phyloP scores from a whole-genome alignment of 2,888 invertebrate genomes.

The Abrostola triplasia region DNA sequence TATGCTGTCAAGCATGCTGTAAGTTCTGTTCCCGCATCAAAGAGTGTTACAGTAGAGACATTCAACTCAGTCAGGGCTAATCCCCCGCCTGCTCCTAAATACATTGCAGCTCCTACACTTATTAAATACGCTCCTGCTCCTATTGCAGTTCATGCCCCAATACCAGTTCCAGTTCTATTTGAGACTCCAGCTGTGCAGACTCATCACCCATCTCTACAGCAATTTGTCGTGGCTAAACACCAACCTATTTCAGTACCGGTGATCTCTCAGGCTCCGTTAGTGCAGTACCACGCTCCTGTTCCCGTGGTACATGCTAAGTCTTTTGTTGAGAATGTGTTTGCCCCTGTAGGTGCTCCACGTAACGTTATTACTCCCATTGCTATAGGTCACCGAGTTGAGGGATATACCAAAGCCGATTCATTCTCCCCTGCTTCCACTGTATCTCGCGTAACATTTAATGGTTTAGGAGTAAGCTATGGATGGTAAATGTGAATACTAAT shows the following conservation, averaged over 20 bases:
- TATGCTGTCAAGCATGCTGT: slow-evolving; percentile 19
- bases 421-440: slow-evolving; percentile 68
- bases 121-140: slow-evolving; percentile 9
- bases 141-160: slow-evolving; percentile 13
- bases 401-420: slow-evolving; percentile 33
- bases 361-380: not conserved
- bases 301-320: slow-evolving; percentile 18
- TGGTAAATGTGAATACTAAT: slow-evolving; percentile 56
- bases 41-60: slow-evolving; percentile 26
- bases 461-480: slow-evolving; percentile 77
- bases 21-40: slow-evolving; percentile 12
- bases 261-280: slow-evolving; percentile 5
- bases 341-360: slow-evolving; percentile 3
- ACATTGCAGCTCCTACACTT: slow-evolving; percentile 8
- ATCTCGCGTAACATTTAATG: slow-evolving; percentile 88
- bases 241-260: slow-evolving; percentile 18
- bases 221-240: slow-evolving; percentile 8
- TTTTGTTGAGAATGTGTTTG: slow-evolving; percentile 7
- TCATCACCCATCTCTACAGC: slow-evolving; percentile 3
- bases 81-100: slow-evolving; percentile 36
- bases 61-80: slow-evolving; percentile 28
- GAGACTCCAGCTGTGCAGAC: slow-evolving; percentile 7
- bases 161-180: slow-evolving; percentile 44
- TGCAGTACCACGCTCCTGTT: slow-evolving; percentile 24
- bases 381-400: slow-evolving; percentile 12